phyloP scores from a whole-genome alignment of 2,888 invertebrate species.

The Parochlus steinenii region DNA sequence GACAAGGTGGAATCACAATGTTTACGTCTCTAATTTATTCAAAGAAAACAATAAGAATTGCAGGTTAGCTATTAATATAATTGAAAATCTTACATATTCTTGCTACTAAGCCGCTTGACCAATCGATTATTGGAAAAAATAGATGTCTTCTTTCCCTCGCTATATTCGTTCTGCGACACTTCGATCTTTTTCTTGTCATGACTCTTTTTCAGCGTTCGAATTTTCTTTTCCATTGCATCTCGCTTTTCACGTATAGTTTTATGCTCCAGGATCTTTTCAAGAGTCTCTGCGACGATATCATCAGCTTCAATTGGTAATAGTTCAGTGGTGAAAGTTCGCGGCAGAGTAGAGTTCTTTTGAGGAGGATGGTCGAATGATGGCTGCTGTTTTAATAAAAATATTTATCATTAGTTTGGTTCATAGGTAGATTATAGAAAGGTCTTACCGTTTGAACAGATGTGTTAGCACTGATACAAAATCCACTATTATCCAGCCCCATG shows the following conservation, averaged over 20 bases:
- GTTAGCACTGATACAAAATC: neutral
- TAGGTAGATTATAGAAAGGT: no score
- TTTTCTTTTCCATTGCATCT: constrained; percentile 69
- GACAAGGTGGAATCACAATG: constrained; percentile 31
- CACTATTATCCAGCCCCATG: constrained; percentile 1
- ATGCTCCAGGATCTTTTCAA: constrained; percentile 63
- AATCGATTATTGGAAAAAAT: constrained; percentile 57
- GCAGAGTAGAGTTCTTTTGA: constrained; percentile 18
- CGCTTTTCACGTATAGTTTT: constrained; percentile 72
- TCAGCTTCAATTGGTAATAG: constrained; percentile 26
- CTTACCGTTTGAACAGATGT: neutral
- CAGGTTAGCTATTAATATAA: neutral
- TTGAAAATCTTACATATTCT: constrained; percentile 50
- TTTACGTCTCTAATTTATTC: constrained; percentile 25
- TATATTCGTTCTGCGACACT: constrained; percentile 37
- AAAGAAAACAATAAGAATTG: neutral
- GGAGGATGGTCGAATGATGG: constrained; percentile 26
- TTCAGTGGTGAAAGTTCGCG: constrained; percentile 25
- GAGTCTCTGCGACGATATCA: constrained; percentile 50
- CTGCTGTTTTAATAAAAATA: constrained; percentile 29
- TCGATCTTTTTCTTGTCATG: constrained; percentile 60
- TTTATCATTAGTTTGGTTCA: no score
- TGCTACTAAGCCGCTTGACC: constrained; percentile 58
- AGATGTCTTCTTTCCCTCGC: constrained; percentile 48
- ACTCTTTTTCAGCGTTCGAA: constrained; percentile 65